Evolutionary conservation across 2,888 invertebrate genomes (phyloP).

Genomic region (Agrotis clavis): DNA sequence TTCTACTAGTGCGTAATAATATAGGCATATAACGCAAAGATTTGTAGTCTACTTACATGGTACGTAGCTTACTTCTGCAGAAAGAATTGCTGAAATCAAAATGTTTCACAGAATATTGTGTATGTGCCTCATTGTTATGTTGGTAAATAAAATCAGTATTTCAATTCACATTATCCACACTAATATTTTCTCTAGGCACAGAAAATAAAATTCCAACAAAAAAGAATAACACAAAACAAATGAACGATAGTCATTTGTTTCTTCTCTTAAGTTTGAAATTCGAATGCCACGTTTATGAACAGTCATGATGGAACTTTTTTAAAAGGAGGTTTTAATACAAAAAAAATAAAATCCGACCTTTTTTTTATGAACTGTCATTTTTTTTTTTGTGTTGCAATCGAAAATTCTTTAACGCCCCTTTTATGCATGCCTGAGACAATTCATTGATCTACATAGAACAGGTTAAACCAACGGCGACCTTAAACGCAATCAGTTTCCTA

Average conservation of each 20-base stretch:
- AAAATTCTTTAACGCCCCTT: constrained; percentile 13
- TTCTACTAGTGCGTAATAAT: constrained; percentile 46
- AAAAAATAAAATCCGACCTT: not conserved
- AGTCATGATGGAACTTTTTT: rapidly evolving
- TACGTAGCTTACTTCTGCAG: not conserved
- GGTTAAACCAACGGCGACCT: constrained; percentile 75
- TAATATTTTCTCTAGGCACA: too few relatives aligned
- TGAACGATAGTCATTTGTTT: constrained; percentile 3
- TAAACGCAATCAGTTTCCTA: constrained; percentile 76
- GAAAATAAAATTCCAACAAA: too few relatives aligned
- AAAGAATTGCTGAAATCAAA: constrained; percentile 17
- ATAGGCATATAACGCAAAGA: constrained; percentile 30
- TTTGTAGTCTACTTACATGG: constrained; percentile 15
- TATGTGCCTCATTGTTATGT: too few relatives aligned
- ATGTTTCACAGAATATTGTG: not conserved
- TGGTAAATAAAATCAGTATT: too few relatives aligned
- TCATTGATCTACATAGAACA: constrained; percentile 68
- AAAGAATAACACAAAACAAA: too few relatives aligned
- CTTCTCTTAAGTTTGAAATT: not conserved
- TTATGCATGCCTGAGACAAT: constrained; percentile 46
- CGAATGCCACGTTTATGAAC: not conserved
- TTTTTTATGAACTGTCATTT: constrained; percentile 7
- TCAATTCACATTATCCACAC: too few relatives aligned
- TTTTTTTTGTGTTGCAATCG: not conserved
- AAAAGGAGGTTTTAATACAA: constrained; percentile 5